phyloP scores from a whole-genome alignment of 2,797 vertebrate genomes.

The Pangasius sanitwongsei region DNA sequence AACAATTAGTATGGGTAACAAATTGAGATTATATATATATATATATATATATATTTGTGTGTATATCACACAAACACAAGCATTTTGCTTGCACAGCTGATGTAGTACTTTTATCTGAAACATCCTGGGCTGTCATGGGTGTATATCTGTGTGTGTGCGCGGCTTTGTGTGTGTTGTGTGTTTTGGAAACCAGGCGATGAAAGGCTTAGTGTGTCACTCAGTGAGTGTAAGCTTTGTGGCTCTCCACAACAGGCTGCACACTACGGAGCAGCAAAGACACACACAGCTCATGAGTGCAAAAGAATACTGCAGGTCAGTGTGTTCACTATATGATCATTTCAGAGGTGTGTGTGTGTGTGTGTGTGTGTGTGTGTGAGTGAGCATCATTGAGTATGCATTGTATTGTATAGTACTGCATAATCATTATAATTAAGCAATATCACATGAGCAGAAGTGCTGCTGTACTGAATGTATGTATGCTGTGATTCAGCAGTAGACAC shows the following conservation, averaged over 20 bases:
- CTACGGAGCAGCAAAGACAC: neutral
- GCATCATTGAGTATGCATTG: neutral
- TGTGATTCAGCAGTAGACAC: neutral
- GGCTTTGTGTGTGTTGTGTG: constrained; percentile 2
- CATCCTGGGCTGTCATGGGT: neutral
- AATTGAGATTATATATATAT: neutral
- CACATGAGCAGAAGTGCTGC: neutral
- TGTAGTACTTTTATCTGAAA: neutral
- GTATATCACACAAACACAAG: neutral
- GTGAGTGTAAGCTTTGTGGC: neutral
- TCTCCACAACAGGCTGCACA: neutral
- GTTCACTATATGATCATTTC: neutral
- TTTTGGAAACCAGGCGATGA: constrained; percentile 26
- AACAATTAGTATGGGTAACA: too few relatives aligned
- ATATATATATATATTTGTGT: too few relatives aligned
- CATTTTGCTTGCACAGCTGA: neutral
- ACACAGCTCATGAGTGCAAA: neutral
- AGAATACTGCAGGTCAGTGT: constrained; percentile 43
- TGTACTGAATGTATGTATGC: neutral
- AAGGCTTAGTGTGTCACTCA: constrained; percentile 42
- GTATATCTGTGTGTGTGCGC: neutral
- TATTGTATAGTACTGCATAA: neutral
- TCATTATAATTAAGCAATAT: neutral
- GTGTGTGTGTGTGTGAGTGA: neutral
- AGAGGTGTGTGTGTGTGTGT: neutral